A percentile compares a stretch with the other conserved stretches of the same genome.
phyloP scores from a whole-genome alignment of 2,113 vertebrate species.

The Hippocampus mohnikei region DNA sequence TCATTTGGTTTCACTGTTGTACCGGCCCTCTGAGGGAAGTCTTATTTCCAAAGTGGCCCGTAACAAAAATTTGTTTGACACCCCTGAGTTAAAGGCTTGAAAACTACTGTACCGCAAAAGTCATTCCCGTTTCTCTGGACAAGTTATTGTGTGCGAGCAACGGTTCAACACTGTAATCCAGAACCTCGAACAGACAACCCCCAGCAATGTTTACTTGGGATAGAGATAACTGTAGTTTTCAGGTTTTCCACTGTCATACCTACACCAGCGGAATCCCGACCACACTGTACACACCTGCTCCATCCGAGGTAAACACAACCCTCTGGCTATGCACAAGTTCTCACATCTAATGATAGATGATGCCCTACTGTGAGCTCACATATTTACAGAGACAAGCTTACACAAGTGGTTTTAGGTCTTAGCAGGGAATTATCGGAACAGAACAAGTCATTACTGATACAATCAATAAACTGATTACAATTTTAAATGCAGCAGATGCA shows the following conservation, averaged over 20 bases:
- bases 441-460: too few species aligned
- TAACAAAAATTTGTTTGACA: too few species aligned
- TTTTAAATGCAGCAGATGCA: too few species aligned
- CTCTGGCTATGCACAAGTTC: constrained; percentile 7
- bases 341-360: not conserved
- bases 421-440: not conserved
- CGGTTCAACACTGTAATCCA: constrained; percentile 45
- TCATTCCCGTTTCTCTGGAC: constrained; percentile 40
- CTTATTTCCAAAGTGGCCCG: too few species aligned
- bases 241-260: constrained; percentile 62
- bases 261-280: constrained; percentile 53
- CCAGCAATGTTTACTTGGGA: constrained; percentile 66
- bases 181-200: constrained; percentile 24
- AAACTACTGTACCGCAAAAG: constrained; percentile 46
- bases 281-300: constrained; percentile 31
- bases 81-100: constrained; percentile 41
- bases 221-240: constrained; percentile 69
- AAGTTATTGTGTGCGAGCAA: constrained; percentile 8
- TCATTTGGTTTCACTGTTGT: too few species aligned
- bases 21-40: too few species aligned
- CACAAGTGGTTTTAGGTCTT: constrained; percentile 1
- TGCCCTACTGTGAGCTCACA: not conserved
- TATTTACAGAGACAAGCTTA: not conserved
- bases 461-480: too few species aligned
- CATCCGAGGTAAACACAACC: constrained; percentile 46